phyloP scores from a whole-genome alignment of 1,140 invertebrate genomes.

The Brachionus manjavacas region DNA sequence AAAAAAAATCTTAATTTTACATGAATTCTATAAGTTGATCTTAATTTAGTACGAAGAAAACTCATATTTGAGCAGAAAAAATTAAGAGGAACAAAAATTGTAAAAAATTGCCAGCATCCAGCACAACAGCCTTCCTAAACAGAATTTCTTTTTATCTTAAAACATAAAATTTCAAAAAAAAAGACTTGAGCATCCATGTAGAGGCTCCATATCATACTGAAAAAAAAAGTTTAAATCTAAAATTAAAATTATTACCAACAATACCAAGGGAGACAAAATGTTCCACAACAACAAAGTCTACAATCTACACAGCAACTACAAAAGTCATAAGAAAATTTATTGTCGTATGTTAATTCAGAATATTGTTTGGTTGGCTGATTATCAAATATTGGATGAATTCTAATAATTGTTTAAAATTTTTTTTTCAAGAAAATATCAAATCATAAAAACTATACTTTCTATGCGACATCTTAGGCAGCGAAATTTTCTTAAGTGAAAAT shows the following conservation, averaged over 20 bases:
- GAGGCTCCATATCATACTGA: background rate
- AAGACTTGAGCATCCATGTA: conserved; percentile 30
- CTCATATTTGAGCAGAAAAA: conserved; percentile 27
- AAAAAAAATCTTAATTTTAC: background rate
- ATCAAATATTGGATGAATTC: background rate
- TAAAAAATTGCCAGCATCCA: conserved; percentile 39
- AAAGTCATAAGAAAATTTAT: conserved; percentile 21
- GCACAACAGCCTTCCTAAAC: conserved; percentile 3
- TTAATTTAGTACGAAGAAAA: conserved; percentile 5
- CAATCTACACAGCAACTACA: conserved; percentile 24
- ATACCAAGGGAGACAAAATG: conserved; percentile 34
- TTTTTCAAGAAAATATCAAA: background rate
- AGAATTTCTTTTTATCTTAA: background rate
- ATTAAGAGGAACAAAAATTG: background rate
- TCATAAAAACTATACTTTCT: background rate
- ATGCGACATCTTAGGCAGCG: background rate
- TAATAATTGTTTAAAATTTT: background rate
- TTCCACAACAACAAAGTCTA: conserved; percentile 19
- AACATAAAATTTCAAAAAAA: background rate
- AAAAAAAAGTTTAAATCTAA: background rate
- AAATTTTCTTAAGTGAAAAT: background rate
- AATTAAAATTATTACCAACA: background rate
- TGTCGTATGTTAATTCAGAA: conserved; percentile 27
- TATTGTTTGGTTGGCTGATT: background rate
- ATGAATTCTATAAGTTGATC: conserved; percentile 17